Evolutionary conservation across 2,113 vertebrate genomes (phyloP).

Genomic region (Rhadina sibilatrix): DNA sequence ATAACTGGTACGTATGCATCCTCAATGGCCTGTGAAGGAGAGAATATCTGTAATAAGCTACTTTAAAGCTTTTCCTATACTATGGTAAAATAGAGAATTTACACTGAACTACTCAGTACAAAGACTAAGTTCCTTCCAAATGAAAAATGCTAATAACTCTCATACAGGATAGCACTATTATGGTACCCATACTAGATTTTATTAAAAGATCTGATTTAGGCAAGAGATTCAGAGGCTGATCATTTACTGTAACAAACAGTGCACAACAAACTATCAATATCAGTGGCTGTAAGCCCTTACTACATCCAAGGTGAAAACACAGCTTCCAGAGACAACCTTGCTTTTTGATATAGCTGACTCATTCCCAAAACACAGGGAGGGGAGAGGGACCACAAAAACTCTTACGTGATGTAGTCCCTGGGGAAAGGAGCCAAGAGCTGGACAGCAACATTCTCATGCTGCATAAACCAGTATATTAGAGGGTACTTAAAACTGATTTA

Average conservation of each 20-base stretch:
- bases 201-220: neutral
- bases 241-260: neutral
- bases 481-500: neutral
- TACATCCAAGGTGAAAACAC: neutral
- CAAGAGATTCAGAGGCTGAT: neutral
- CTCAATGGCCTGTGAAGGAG: conserved; percentile 86
- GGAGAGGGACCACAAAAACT: neutral
- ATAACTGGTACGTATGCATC: conserved; percentile 98
- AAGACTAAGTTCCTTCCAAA: neutral
- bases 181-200: neutral
- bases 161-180: neutral
- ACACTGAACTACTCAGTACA: neutral
- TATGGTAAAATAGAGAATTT: neutral
- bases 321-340: neutral
- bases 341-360: neutral
- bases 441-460: neutral
- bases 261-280: neutral
- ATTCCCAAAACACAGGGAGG: neutral
- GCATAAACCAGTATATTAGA: neutral
- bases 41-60: neutral
- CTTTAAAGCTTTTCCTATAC: neutral
- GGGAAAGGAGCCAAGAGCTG: neutral
- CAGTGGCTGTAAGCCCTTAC: neutral
- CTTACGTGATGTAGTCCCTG: fast-evolving
- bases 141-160: neutral